Conservation (phyloP, 2,888 invertebrate species). For the Cartodere bifasciata region DNA sequence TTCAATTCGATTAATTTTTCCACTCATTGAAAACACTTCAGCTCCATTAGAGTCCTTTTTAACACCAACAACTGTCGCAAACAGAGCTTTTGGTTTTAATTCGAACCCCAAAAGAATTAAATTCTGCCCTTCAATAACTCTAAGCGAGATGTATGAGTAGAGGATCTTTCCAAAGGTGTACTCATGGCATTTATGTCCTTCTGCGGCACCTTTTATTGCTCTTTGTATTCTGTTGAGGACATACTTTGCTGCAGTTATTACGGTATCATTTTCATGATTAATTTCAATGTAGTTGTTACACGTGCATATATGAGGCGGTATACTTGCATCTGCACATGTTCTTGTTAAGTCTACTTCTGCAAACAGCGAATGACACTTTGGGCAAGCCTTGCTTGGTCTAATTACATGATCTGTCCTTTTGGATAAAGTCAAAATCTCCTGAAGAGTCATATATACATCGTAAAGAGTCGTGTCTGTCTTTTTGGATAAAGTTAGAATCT, state of each 20-base stretch:
- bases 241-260: constrained; percentile 38
- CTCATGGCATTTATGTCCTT: constrained; percentile 30
- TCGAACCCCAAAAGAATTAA: too few species aligned
- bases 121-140: too few species aligned
- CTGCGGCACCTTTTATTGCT: constrained; percentile 15
- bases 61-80: too few species aligned
- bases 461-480: constrained; percentile 15
- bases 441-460: constrained; percentile 57
- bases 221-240: constrained; percentile 29
- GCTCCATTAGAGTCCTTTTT: too few species aligned
- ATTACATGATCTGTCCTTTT: constrained; percentile 27
- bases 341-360: constrained; percentile 41
- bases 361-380: constrained; percentile 52
- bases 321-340: constrained; percentile 53
- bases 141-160: constrained; percentile 23
- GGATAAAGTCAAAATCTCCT: constrained; percentile 43
- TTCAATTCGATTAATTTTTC: too few species aligned
- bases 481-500: constrained; percentile 44
- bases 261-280: constrained; percentile 32
- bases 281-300: constrained; percentile 48
- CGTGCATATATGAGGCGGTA: constrained; percentile 65
- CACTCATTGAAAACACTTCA: too few species aligned
- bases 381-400: constrained; percentile 41
- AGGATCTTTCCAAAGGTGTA: constrained; percentile 24
- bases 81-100: too few species aligned